A percentile compares a stretch with the other conserved stretches of the same genome.
Evolutionary conservation across 37 sponge, comb jelly and placozoan species (phyloP).

Genomic region (Diacarnus erythraeanus): DNA sequence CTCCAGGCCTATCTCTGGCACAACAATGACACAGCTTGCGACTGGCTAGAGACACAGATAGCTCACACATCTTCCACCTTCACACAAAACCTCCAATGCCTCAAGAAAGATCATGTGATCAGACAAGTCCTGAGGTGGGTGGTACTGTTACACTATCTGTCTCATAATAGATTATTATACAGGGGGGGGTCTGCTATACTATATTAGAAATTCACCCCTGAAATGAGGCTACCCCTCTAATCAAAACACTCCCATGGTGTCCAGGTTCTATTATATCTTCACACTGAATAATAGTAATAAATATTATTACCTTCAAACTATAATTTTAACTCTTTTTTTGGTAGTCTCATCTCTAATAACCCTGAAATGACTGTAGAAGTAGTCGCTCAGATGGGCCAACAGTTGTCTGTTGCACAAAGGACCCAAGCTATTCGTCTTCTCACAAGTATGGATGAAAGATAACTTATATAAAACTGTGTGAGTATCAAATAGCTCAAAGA

Average conservation of each 20-base stretch:
- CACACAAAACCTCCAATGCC: conserved; percentile 62
- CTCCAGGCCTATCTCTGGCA: conserved; percentile 92
- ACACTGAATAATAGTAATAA: too few relatives aligned
- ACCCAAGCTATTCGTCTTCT: conserved; percentile 25
- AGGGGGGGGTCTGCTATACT: too few relatives aligned
- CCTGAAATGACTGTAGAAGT: conserved; percentile 63
- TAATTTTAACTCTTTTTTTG: neutral
- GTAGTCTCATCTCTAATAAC: conserved; percentile 35
- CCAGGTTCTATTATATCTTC: too few relatives aligned
- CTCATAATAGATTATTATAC: too few relatives aligned
- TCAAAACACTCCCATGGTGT: too few relatives aligned
- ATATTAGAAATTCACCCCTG: too few relatives aligned
- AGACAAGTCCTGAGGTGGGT: conserved; percentile 53
- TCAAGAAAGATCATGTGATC: conserved; percentile 61
- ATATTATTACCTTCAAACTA: too few relatives aligned
- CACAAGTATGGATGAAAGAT: neutral
- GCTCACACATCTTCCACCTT: conserved; percentile 36
- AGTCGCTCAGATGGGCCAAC: conserved; percentile 43
- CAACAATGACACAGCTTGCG: conserved; percentile 77
- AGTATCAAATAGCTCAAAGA: too few relatives aligned
- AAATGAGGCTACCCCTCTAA: too few relatives aligned
- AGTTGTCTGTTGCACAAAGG: conserved; percentile 31
- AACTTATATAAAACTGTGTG: neutral
- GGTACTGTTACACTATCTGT: neutral
- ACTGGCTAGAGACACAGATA: conserved; percentile 75